These are phyloP conservation scores for Syngnathus rostellatus DNA, from an alignment of 2,797 vertebrate genomes.

Conservation along the genomic window DNA sequence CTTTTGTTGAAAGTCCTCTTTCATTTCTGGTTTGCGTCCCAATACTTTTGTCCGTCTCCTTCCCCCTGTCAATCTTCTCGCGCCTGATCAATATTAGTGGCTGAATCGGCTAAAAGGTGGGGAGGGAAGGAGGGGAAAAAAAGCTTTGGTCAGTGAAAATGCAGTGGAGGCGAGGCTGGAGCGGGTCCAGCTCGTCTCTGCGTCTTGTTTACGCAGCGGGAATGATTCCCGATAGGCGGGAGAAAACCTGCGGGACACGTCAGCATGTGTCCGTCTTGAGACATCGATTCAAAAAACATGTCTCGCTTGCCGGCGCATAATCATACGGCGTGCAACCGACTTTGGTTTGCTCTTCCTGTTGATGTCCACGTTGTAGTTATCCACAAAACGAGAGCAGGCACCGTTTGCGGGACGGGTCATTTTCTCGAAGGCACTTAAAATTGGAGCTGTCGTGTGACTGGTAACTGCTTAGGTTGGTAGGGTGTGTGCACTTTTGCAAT, in stretches of 20 bases:
- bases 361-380: no score
- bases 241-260: conserved; percentile 63
- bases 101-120: conserved; percentile 66
- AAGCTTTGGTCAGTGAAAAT: conserved; percentile 1
- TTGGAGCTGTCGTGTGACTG: no score
- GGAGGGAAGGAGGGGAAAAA: conserved; percentile 60
- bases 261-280: conserved; percentile 64
- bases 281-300: conserved; percentile 26
- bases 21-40: background rate
- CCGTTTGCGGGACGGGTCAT: no score
- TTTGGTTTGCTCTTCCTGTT: no score
- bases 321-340: conserved; percentile 4
- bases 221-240: conserved; percentile 65
- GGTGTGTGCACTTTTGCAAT: no score
- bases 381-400: no score
- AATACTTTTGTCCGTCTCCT: background rate
- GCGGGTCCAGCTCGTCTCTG: conserved; percentile 56
- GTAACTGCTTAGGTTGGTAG: no score
- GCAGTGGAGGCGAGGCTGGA: conserved; percentile 67
- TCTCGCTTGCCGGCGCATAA: conserved; percentile 38
- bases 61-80: conserved; percentile 1
- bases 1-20: conserved; percentile 10
- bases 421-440: no score
- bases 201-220: conserved; percentile 70
- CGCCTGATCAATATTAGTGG: conserved; percentile 66